Percentiles rank a stretch among this genome's conserved stretches.
Conservation (phyloP, 2,797 vertebrate species). For the Manis crassicaudata region DNA sequence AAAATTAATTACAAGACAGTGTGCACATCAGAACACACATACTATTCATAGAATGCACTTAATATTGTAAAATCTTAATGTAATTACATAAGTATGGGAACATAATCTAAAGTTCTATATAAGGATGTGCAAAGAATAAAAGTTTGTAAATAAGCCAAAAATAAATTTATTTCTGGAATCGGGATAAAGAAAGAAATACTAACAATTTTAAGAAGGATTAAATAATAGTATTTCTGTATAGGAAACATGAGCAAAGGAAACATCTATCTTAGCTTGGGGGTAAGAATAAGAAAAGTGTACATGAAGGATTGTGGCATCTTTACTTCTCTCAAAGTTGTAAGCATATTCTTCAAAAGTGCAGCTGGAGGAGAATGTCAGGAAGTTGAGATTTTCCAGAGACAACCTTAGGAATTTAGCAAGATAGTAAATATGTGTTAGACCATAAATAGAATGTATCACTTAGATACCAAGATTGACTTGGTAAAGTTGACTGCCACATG, state of each 20-base stretch:
- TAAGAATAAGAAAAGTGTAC: not conserved
- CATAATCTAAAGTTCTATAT: not conserved
- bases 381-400: constrained; percentile 55
- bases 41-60: not conserved
- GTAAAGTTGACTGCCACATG: not conserved
- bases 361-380: not conserved
- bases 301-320: not conserved
- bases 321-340: constrained; percentile 13
- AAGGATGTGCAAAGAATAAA: not conserved
- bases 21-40: not conserved
- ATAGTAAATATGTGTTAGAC: constrained; percentile 40
- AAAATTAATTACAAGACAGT: not conserved
- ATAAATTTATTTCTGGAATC: not conserved
- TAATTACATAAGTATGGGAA: not conserved
- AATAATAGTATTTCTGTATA: not conserved
- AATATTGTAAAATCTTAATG: not conserved
- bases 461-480: not conserved
- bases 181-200: not conserved
- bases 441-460: constrained; percentile 29
- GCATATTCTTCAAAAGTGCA: not conserved
- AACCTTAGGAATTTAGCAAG: constrained; percentile 27
- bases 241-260: not conserved
- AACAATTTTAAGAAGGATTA: constrained; percentile 7
- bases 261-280: not conserved
- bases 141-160: not conserved